Conservation (phyloP, 2,888 invertebrate species). For the Beris chalybata region DNA sequence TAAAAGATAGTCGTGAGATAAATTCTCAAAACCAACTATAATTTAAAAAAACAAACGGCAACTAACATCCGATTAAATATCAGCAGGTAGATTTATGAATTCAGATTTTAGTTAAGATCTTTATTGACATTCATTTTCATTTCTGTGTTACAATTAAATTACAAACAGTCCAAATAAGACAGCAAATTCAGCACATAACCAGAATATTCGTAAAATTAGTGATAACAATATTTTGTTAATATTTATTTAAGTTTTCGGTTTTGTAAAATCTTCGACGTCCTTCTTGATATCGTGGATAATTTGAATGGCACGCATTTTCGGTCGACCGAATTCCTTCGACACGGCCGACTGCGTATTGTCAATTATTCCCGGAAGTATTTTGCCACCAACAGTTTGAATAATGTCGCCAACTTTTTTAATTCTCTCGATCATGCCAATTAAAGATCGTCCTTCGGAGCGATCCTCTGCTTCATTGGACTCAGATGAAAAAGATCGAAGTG, state of each 20-base stretch:
- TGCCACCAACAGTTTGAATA: constrained; percentile 48
- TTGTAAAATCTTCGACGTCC: constrained; percentile 16
- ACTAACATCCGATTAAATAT: too few relatives aligned
- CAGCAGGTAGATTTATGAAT: too few relatives aligned
- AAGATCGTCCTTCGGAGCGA: constrained; percentile 19
- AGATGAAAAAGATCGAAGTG: constrained; percentile 12
- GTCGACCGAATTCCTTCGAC: constrained; percentile 6
- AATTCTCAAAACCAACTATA: too few relatives aligned
- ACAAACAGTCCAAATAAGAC: too few relatives aligned
- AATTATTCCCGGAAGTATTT: constrained; percentile 48
- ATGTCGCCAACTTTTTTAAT: constrained; percentile 48
- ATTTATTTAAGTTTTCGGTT: neutral
- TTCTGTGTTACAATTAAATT: too few relatives aligned
- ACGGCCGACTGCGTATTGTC: neutral
- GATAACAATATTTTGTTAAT: too few relatives aligned
- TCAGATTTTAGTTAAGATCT: too few relatives aligned
- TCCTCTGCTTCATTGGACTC: constrained; percentile 20
- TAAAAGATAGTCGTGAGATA: too few relatives aligned
- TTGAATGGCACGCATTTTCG: constrained; percentile 18
- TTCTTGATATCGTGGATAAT: constrained; percentile 17
- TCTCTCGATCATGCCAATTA: constrained; percentile 37
- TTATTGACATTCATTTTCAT: too few relatives aligned
- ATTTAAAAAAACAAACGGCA: too few relatives aligned
- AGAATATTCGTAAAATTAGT: too few relatives aligned
- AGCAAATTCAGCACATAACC: too few relatives aligned